phyloP scores from a whole-genome alignment of 23 tunicate genomes.

The Corella eumyota region DNA sequence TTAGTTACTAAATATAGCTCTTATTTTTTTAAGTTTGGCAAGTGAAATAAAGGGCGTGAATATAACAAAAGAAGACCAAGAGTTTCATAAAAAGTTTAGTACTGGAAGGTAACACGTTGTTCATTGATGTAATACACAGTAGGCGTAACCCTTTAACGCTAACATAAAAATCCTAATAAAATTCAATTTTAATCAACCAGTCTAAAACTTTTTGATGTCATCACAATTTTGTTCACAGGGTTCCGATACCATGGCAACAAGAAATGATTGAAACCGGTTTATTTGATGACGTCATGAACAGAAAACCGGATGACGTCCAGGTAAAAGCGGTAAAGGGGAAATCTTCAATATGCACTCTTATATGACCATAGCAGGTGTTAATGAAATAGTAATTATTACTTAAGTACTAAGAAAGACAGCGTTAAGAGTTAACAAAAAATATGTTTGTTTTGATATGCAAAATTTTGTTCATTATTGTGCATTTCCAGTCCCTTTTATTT shows the following conservation, averaged over 20 bases:
- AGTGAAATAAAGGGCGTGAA: slow-evolving; percentile 61
- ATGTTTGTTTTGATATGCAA: no score
- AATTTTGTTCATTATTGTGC: no score
- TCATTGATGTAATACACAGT: no score
- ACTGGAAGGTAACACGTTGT: slow-evolving; percentile 82
- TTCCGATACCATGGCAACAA: slow-evolving; percentile 67
- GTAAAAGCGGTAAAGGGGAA: background rate
- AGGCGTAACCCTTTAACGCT: background rate
- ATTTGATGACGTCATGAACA: slow-evolving; percentile 43
- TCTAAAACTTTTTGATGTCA: background rate
- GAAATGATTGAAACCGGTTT: slow-evolving; percentile 67
- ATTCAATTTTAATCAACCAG: background rate
- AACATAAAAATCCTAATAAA: background rate
- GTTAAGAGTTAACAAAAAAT: no score
- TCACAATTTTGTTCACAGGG: slow-evolving; percentile 21
- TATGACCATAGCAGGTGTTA: no score
- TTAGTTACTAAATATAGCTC: no score
- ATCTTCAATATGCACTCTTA: background rate
- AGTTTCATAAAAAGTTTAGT: slow-evolving; percentile 50
- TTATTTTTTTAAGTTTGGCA: slow-evolving; percentile 30
- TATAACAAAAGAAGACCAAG: slow-evolving; percentile 39
- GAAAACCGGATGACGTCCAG: slow-evolving; percentile 5
- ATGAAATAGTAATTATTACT: no score
- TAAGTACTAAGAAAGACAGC: no score
- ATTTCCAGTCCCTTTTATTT: no score